Conservation (phyloP, 53 echinoderm and acorn worm genomes). For the Patiria pectinifera region DNA sequence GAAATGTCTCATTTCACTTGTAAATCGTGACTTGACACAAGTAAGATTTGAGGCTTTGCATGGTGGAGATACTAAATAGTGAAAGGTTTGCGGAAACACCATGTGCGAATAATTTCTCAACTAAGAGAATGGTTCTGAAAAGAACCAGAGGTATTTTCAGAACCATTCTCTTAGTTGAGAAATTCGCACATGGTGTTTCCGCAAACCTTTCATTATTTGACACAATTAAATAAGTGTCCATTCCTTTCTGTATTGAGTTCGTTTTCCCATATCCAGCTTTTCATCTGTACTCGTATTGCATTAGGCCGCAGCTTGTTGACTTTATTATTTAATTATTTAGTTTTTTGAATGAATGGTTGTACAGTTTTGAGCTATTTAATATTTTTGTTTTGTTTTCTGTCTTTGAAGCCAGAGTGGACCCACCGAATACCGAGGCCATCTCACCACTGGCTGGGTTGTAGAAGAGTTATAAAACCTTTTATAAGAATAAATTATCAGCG, state of each 20-base stretch:
- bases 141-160: too few relatives aligned
- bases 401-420: constrained; percentile 48
- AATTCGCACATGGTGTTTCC: too few relatives aligned
- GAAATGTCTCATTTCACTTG: not conserved
- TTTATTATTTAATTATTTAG: constrained; percentile 20
- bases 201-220: too few relatives aligned
- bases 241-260: not conserved
- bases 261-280: not conserved
- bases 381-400: constrained; percentile 29
- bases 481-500: constrained; percentile 66
- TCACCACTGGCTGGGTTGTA: constrained; percentile 36
- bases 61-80: too few relatives aligned
- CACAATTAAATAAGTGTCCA: not conserved
- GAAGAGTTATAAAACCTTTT: constrained; percentile 56
- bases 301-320: not conserved
- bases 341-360: constrained; percentile 58
- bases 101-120: too few relatives aligned
- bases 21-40: not conserved
- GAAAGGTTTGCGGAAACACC: too few relatives aligned
- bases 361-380: constrained; percentile 62
- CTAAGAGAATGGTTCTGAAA: too few relatives aligned
- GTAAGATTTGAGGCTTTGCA: too few relatives aligned
- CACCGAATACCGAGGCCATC: constrained; percentile 45
- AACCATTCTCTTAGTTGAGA: too few relatives aligned
- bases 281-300: constrained; percentile 38